Evolutionary conservation across 2,113 vertebrate genomes (phyloP).

Genomic region (Uria aalge): DNA sequence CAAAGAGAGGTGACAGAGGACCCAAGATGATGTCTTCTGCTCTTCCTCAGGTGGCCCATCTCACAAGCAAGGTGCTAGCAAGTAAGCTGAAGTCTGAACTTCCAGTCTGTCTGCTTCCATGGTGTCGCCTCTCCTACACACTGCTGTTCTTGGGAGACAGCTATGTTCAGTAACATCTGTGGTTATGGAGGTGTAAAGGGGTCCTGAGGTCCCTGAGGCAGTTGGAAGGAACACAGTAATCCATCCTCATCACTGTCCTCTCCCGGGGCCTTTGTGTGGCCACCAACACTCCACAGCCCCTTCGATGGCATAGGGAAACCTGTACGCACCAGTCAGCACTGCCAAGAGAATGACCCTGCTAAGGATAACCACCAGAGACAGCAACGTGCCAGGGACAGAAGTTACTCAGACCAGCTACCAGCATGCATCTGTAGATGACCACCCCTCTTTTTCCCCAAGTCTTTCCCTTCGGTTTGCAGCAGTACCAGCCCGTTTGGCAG

Average conservation of each 20-base stretch:
- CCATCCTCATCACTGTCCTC: neutral
- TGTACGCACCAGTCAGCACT: neutral
- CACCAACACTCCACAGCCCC: neutral
- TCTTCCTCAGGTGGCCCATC: neutral
- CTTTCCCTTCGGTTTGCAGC: neutral
- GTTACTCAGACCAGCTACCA: neutral
- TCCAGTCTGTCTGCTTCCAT: neutral
- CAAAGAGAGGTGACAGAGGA: neutral
- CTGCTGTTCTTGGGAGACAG: neutral
- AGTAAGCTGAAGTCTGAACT: neutral
- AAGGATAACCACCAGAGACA: neutral
- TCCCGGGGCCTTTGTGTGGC: neutral
- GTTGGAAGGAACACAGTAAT: neutral
- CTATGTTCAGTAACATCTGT: rapidly evolving
- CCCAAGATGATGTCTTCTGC: neutral
- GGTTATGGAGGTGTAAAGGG: neutral
- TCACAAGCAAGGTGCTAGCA: neutral
- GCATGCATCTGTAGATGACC: neutral
- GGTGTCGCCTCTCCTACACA: neutral
- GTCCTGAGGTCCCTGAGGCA: neutral
- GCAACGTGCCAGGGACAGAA: neutral
- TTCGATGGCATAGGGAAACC: neutral
- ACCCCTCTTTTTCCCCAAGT: neutral
- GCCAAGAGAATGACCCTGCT: neutral
- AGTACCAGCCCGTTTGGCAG: neutral